Percentiles rank a stretch among this genome's conserved stretches.
phyloP scores from a whole-genome alignment of 2,113 vertebrate genomes.

The Dasyurus viverrinus region DNA sequence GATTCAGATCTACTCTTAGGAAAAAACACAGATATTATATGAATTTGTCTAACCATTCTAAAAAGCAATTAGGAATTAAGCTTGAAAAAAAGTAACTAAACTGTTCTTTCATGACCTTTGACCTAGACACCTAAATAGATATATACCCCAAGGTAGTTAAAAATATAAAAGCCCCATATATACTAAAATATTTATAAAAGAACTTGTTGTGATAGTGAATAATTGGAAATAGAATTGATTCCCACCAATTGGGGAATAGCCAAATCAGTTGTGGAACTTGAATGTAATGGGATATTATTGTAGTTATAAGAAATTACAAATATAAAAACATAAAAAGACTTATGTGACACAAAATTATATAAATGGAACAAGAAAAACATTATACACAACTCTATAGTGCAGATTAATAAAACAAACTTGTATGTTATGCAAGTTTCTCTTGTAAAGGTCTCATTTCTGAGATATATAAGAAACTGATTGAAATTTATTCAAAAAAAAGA shows the following conservation, averaged over 20 bases:
- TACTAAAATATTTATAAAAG: background rate
- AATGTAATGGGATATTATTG: background rate
- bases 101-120: background rate
- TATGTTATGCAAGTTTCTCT: background rate
- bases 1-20: conserved; percentile 26
- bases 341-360: background rate
- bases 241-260: background rate
- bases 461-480: background rate
- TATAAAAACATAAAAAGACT: background rate
- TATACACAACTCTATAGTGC: background rate
- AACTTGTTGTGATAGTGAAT: background rate
- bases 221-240: background rate
- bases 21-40: background rate
- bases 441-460: background rate
- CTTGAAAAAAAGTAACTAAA: background rate
- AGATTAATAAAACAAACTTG: background rate
- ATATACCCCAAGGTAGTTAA: background rate
- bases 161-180: background rate
- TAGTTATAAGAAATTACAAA: background rate
- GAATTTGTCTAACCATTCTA: background rate
- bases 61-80: background rate
- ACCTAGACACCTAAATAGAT: background rate
- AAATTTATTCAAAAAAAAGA: background rate
- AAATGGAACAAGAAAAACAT: background rate
- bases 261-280: background rate